phyloP scores from a whole-genome alignment of 2,888 invertebrate genomes.

The Oscheius sp. region DNA sequence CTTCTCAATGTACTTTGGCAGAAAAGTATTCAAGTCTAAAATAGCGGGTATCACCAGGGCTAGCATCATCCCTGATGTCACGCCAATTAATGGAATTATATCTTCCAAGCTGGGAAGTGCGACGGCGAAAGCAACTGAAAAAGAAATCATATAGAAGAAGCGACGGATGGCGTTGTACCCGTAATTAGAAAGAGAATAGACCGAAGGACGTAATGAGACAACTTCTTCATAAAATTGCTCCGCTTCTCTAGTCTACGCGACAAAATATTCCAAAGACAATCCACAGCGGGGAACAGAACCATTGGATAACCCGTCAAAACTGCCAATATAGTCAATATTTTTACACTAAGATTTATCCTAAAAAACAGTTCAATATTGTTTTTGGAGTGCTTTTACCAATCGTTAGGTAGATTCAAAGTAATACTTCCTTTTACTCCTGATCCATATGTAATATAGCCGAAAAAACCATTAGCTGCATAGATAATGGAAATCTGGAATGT shows the following conservation, averaged over 20 bases:
- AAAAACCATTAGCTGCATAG: constrained; percentile 85
- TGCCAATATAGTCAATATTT: constrained; percentile 58
- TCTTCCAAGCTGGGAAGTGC: constrained; percentile 64
- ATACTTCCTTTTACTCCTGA: constrained; percentile 83
- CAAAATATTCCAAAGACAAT: constrained; percentile 84
- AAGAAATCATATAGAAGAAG: neutral
- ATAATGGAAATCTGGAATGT: constrained; percentile 77
- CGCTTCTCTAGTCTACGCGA: constrained; percentile 37
- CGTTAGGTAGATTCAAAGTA: constrained; percentile 82
- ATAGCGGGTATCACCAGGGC: constrained; percentile 53
- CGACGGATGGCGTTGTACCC: neutral
- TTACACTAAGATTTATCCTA: constrained; percentile 59
- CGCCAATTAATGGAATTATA: constrained; percentile 68
- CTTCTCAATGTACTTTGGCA: constrained; percentile 3
- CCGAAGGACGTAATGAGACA: neutral
- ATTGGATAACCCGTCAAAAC: constrained; percentile 75
- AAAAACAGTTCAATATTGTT: too few relatives aligned
- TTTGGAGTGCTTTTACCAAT: constrained; percentile 53
- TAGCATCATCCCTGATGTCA: constrained; percentile 61
- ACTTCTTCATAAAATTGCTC: neutral
- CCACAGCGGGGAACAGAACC: constrained; percentile 91
- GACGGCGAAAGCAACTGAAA: constrained; percentile 58
- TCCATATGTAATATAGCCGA: constrained; percentile 89
- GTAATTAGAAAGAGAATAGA: neutral
- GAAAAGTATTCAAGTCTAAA: constrained; percentile 16